Conservation (phyloP, 2,888 invertebrate genomes). For the Dicranocentrus wangi region DNA sequence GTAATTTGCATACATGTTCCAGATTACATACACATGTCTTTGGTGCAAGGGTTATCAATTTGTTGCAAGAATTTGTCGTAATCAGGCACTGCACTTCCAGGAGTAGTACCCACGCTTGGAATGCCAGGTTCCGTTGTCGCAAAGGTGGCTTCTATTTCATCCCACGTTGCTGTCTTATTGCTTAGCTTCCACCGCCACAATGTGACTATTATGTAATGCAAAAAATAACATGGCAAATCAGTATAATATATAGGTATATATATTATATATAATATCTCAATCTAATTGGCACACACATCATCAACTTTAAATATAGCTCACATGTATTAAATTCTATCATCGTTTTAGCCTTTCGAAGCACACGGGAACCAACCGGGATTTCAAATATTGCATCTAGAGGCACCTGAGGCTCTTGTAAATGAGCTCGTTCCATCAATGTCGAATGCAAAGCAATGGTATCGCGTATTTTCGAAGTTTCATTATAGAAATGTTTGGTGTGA, state of each 20-base stretch:
- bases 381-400: slow-evolving; percentile 49
- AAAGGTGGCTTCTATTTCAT: slow-evolving; percentile 1
- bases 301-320: neutral
- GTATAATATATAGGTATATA: no score
- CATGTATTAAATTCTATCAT: slow-evolving; percentile 50
- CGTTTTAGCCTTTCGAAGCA: slow-evolving; percentile 19
- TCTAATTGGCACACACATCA: no score
- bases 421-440: neutral
- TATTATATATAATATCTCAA: no score
- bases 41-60: slow-evolving; percentile 56
- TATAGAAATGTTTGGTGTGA: no score
- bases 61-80: neutral
- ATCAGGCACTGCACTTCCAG: neutral
- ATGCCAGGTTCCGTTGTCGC: neutral
- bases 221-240: slow-evolving; percentile 10
- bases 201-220: slow-evolving; percentile 19
- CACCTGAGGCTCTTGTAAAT: slow-evolving; percentile 29
- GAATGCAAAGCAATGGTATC: slow-evolving; percentile 22
- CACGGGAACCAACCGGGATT: slow-evolving; percentile 30
- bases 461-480: no score
- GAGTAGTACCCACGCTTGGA: neutral
- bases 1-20: no score
- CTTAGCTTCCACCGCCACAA: slow-evolving; percentile 58
- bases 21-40: slow-evolving; percentile 57
- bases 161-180: slow-evolving; percentile 17